These are phyloP conservation scores for Prorops nasuta DNA, from an alignment of 1,140 invertebrate species.

Conservation along the genomic window DNA sequence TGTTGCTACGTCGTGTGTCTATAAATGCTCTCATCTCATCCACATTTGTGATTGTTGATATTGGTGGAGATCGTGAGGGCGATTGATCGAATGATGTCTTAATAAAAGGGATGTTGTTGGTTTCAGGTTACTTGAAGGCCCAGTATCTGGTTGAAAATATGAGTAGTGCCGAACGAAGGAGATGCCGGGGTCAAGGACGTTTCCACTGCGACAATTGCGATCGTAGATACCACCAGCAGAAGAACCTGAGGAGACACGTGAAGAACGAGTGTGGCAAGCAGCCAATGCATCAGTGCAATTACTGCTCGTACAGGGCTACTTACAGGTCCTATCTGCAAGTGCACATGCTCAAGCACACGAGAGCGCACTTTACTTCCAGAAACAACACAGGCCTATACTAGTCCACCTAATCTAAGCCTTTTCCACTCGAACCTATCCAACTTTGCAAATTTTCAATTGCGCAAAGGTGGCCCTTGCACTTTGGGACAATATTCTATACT, in stretches of 20 bases:
- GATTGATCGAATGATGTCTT: no score
- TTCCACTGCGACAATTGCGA: constrained; percentile 47
- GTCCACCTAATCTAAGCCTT: no score
- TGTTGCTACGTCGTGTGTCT: no score
- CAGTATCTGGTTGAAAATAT: constrained; percentile 17
- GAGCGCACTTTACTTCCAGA: constrained; percentile 16
- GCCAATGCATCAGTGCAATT: constrained; percentile 61
- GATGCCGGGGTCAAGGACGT: constrained; percentile 43
- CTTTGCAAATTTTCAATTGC: no score
- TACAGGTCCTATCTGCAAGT: constrained; percentile 52
- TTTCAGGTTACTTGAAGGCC: constrained; percentile 30
- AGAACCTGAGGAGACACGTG: constrained; percentile 45
- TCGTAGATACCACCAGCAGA: constrained; percentile 49
- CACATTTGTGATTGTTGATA: no score
- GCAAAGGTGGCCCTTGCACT: no score
- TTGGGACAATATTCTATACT: no score
- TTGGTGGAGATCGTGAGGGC: no score
- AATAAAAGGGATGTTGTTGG: constrained; percentile 15
- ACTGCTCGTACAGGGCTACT: constrained; percentile 54
- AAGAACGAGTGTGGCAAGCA: constrained; percentile 62
- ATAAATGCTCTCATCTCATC: no score
- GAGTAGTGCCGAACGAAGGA: no score
- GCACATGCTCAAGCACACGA: constrained; percentile 46
- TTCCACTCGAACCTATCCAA: no score
- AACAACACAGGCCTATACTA: constrained; percentile 8